Evolutionary conservation across 2,888 invertebrate species (phyloP), one percentile per base, ranked within the genome.

Genomic region (Rhagium mordax): DNA sequence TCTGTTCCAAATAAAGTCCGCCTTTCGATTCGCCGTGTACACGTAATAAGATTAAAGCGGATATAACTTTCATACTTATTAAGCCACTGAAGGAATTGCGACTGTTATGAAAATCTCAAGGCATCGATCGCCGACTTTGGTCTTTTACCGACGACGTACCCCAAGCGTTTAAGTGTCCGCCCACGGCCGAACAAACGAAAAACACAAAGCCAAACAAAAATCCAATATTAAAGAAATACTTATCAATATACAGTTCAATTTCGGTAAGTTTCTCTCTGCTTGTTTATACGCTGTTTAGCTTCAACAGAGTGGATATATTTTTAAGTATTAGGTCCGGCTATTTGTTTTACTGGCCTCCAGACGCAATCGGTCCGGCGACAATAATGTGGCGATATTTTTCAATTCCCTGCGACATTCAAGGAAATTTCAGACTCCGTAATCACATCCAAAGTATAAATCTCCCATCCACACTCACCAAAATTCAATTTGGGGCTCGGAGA

Each of bases 371-470:
- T 61, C 74, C 70, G 78, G 76, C 81, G 79, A 79, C 79, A 78
- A 78, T 81, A 81, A 79, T 78, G 79, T 66, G 65, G 78, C 76
- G 64, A 80, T 80, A 80, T 79, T 81, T 81, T 77, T 78, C 79
- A 78, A 81, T 80, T 81, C 78, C 72, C 70, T 72, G 71, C 71
- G 75, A 75, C 70, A 74, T 77, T 77, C 78, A 51, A 68, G 60
- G 74, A 79, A 77, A 70, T 76, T 78, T 78, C 76, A 57, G 71
- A 74, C 73, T 69, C 75, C 73, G 79, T 80, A 81, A 81, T 80
- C 78, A 77, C 78, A 76, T 76, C 75, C 78, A 77, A 75, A 61
- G 75, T 75, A 81, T 81, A 81, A 82, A 82, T 81, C 80, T 80
- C 65, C 71, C 74, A 69, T 69, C 69, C 74, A 73, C 77, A 74